Conservation (phyloP, 2,888 invertebrate species). For the Campoletis raptor region DNA sequence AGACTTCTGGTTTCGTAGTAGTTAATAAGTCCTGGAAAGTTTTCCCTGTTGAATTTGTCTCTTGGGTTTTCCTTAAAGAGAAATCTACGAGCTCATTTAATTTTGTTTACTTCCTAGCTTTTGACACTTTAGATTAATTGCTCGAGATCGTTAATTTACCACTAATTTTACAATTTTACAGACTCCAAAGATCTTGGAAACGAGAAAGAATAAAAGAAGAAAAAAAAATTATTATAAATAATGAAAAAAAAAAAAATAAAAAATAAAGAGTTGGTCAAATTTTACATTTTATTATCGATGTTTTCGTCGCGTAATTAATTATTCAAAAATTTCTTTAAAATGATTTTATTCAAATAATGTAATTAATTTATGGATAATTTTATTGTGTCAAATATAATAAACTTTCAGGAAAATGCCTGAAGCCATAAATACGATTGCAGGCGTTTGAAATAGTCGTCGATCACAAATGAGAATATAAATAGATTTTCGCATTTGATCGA, state of each 20-base stretch:
- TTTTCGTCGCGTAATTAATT: neutral
- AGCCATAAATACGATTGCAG: constrained; percentile 27
- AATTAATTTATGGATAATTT: neutral
- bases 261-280: too few relatives aligned
- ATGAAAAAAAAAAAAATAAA: neutral
- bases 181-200: neutral
- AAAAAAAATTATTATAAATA: neutral
- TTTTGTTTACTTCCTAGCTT: constrained; percentile 29
- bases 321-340: neutral
- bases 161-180: constrained; percentile 42
- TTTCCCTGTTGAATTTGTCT: constrained; percentile 33
- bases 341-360: neutral
- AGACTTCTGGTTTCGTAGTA: neutral
- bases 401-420: constrained; percentile 29
- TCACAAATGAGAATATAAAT: neutral
- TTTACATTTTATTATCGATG: neutral
- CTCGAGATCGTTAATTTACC: constrained; percentile 12
- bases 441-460: neutral
- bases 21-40: constrained; percentile 26
- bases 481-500: constrained; percentile 57
- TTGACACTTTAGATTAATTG: constrained; percentile 46
- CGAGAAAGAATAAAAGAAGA: neutral
- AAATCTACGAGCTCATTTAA: constrained; percentile 14
- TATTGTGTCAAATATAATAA: constrained; percentile 29
- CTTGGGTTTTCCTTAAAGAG: constrained; percentile 9